These are phyloP conservation scores for Eudorcas thomsonii DNA, from an alignment of 2,113 vertebrate species.

Conservation along the genomic window DNA sequence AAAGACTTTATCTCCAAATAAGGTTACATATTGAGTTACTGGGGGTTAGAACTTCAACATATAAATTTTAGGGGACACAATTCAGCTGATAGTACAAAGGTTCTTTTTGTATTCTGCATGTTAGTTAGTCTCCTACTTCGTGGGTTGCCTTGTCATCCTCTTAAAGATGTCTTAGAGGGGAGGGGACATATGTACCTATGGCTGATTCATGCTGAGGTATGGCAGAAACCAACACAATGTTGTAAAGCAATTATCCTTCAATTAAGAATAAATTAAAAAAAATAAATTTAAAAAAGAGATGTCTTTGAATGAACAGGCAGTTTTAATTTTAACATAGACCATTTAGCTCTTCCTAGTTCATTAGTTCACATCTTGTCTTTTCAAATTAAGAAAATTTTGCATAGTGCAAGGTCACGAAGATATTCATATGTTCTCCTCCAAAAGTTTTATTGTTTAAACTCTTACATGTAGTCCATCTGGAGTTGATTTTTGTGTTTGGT, in stretches of 20 bases:
- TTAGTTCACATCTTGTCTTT: not conserved
- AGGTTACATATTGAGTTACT: not conserved
- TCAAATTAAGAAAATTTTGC: not conserved
- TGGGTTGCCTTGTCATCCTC: not conserved
- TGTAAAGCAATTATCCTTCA: not conserved
- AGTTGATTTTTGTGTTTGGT: not conserved
- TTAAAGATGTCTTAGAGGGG: not conserved
- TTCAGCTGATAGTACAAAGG: not conserved
- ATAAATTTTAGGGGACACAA: not conserved
- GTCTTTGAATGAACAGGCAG: not conserved
- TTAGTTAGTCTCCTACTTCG: not conserved
- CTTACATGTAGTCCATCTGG: not conserved
- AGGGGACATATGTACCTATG: not conserved
- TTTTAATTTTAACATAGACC: not conserved
- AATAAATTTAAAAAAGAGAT: not conserved
- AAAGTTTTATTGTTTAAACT: not conserved
- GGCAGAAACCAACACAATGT: not conserved
- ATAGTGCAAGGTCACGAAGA: not conserved
- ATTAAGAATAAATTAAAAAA: not conserved
- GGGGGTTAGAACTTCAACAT: not conserved
- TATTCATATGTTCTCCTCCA: not conserved
- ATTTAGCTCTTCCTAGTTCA: not conserved
- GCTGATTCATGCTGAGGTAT: not conserved
- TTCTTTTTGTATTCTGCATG: not conserved
- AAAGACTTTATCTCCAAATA: not conserved